Base-by-base conservation (phyloP, 2,888 invertebrate species). In the Dicyrtoma fusca region DNA sequence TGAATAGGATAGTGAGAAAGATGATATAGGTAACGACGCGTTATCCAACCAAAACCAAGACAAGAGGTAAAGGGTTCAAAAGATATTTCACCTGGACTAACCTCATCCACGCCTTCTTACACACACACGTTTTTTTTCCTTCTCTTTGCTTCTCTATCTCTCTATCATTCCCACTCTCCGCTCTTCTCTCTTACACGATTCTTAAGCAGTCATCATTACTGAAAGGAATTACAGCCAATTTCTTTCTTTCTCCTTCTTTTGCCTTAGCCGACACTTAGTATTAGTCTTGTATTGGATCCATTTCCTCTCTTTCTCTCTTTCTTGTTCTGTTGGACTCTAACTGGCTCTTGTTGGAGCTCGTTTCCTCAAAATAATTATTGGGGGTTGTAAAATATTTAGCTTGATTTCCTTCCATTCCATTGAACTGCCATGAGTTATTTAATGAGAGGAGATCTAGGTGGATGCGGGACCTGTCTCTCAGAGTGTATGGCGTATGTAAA, bases 201-300 rank as follows among this genome's bases (percentile, higher is more conserved):
- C n/a, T 14, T 55, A 55, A 55, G 45, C 45, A 47, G 47, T 13
- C 47, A 47, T 23, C 45, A 61, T 13, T 44, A 23, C 17, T 47
- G 47, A 23, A 63, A 45, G 47, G 11, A 42, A 44, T 62, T 62
- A 19, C 62, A 62, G 42, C 44, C 44, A 17, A n/a, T 26, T 19
- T 62, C 44, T 44, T 17, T 42, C 61, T 42, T 19, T 61, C 23
- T 25, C 55, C 23, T 10, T 57, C 57, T 14, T 10, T 17, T 17
- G 1, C 3, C 23, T 10, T 13, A 34, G 34, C 34, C 3, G 2
- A n/a, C 13, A 21, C 53, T 53, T 49, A 14, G n/a, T n/a, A n/a
- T n/a, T n/a, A n/a, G n/a, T n/a, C n/a, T n/a, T n/a, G n/a, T n/a
- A n/a, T n/a, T n/a, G n/a, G n/a, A n/a, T n/a, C n/a, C n/a, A n/a